Percentiles rank a stretch among this genome's conserved stretches.
Evolutionary conservation across 2,888 invertebrate species (phyloP).

Genomic region (Dryobota labecula): DNA sequence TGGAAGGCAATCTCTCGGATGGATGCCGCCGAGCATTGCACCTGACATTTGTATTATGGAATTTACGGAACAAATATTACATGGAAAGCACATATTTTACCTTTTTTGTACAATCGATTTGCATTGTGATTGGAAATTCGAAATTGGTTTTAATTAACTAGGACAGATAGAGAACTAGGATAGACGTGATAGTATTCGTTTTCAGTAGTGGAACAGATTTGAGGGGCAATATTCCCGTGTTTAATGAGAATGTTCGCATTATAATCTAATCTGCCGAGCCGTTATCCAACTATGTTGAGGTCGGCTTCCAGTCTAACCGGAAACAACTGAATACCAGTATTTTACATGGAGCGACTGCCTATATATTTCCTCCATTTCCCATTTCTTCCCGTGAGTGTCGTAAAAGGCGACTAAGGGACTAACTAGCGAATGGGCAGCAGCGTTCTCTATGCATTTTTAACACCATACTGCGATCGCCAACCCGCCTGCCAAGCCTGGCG

Average conservation of each 20-base stretch:
- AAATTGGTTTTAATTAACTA: constrained; percentile 21
- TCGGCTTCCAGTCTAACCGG: too few species aligned
- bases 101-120: constrained; percentile 39
- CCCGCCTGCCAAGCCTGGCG: too few species aligned
- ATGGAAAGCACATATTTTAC: constrained; percentile 44
- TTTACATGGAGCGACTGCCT: too few species aligned
- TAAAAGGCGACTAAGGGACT: too few species aligned
- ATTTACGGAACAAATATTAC: constrained; percentile 63
- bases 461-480: too few species aligned
- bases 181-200: not conserved
- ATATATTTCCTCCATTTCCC: too few species aligned
- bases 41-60: constrained; percentile 71
- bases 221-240: not conserved
- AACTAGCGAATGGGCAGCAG: too few species aligned
- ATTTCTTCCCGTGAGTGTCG: too few species aligned
- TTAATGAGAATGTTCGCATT: not conserved
- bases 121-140: constrained; percentile 12
- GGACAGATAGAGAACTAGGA: not conserved
- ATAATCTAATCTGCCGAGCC: not conserved
- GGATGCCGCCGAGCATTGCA: constrained; percentile 63
- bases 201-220: not conserved
- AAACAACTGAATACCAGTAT: too few species aligned
- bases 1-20: constrained; percentile 69
- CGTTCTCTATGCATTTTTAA: too few species aligned
- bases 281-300: too few species aligned